Base-by-base conservation (phyloP, 2,888 invertebrate genomes). In the Hirtodrosophila duncani region DNA sequence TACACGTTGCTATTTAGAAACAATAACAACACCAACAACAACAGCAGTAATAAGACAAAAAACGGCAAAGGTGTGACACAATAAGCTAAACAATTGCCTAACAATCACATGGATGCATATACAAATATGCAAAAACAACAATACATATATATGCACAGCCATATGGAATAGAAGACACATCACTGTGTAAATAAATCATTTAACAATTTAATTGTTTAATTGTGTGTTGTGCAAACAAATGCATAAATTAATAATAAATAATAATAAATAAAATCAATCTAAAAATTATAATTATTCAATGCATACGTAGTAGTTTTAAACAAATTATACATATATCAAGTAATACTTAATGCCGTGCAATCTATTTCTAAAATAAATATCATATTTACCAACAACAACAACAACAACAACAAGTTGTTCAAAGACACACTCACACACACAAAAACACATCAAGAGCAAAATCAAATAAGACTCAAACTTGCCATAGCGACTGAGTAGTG, bases 281-380 rank as follows among this genome's bases (percentile, higher is more conserved):
- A 49, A 65, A 43, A 50, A 29, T 13, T 41, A 43, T 55, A 36
- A 57, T 51, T 56, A 68, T 63, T 56, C 72, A 60, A 65, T 63
- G 49, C 70, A 58, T 75, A 71, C 69, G 56, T 67, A 72, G 71
- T 78, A 70, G 63, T 67, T 46, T 58, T 66, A 57, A 52, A 56
- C 48, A 42, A 63, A 78, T 67, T 57, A 29, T 49, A 49, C 7
- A 11, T 36, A 34, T 13, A n/a, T 9, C 58, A 66, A 61, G 52
- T 53, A 67, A 66, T 60, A 63, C 63, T 67, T 79, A 72, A 68
- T 46, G 67, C 62, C 82, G 79, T 79, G 79, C 79, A 79, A 79
- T 79, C 70, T 82, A 79, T 79, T 81, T 79, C 63, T 81, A 78
- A 82, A 79, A 79, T 74, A 78, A 50, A n/a, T n/a, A n/a, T n/a